Evolutionary conservation across 2,888 invertebrate genomes (phyloP), one percentile per base, ranked within the genome.

Genomic region (Caradrina kadenii): DNA sequence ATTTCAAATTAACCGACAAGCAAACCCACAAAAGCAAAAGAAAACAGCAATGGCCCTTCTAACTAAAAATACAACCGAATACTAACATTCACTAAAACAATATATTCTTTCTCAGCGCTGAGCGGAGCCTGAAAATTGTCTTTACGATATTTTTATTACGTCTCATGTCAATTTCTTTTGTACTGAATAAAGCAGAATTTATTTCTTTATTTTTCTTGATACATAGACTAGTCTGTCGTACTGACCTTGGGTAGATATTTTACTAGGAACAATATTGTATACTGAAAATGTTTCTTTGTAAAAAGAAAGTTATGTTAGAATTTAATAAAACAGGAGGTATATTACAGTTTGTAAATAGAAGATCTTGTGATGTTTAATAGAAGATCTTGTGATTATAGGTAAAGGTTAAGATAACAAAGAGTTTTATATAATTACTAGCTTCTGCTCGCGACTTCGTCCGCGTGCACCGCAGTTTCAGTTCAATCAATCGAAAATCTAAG

Each of bases 81-180:
- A 48, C 42, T 63, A 22, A 55, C 11, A 19, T 48, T 61, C 8
- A 48, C 35, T 64, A 68, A 76, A 81, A 72, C 54, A 69, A 79
- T 76, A 55, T 76, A 55, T 48, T 45, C 58, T 11, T 19, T 53
- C 60, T n/a, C 39, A 39, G 39, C 13, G 11, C 39, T 39, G 17
- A 17, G 15, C 42, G 22, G 17, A 19, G 61, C 52, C 70, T 68
- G 50, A 59, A 77, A 79, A 79, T 66, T 77, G 77, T 81, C 65
- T 89, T 87, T 87, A 86, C 81, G 86, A 88, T 87, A 86, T 84
- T 88, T 88, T 90, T 89, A 89, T 76, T 76, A 62, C 72, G 55
- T 61, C 60, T 49, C 86, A 82, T 75, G 80, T 82, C 82, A 78
- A 79, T 78, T 76, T 7, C 35, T 54, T 80, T 70, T 76, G 76